Percentiles rank a stretch among this genome's conserved stretches.
Conservation (phyloP, 1,140 invertebrate species). For the Drosophila bifasciata region DNA sequence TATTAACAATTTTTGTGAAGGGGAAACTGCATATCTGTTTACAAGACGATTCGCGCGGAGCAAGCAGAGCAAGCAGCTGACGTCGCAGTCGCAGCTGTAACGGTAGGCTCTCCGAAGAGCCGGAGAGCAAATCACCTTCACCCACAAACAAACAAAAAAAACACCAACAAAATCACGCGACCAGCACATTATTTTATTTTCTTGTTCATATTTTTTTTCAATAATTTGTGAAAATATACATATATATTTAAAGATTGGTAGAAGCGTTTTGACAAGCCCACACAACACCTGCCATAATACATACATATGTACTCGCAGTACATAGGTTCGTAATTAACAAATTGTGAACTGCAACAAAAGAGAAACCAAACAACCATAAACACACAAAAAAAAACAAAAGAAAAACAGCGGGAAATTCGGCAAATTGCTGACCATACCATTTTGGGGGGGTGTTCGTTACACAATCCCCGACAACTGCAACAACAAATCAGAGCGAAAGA, state of each 20-base stretch:
- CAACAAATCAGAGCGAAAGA: slow-evolving; percentile 21
- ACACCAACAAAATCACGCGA: slow-evolving; percentile 32
- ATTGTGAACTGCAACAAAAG: slow-evolving; percentile 5
- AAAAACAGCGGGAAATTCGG: slow-evolving; percentile 28
- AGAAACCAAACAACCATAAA: slow-evolving; percentile 6
- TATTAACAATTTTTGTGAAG: slow-evolving; percentile 15
- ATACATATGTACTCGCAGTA: too few relatives aligned
- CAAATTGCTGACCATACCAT: not conserved
- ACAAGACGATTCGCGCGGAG: slow-evolving; percentile 5
- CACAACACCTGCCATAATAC: too few relatives aligned
- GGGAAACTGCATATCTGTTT: slow-evolving; percentile 32
- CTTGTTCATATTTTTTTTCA: too few relatives aligned
- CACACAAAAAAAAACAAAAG: slow-evolving; percentile 30
- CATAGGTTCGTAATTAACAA: too few relatives aligned
- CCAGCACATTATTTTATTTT: slow-evolving; percentile 1
- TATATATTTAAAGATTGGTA: too few relatives aligned
- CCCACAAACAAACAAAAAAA: too few relatives aligned
- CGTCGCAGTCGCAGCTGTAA: slow-evolving; percentile 31
- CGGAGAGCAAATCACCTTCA: slow-evolving; percentile 5
- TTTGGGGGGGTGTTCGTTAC: slow-evolving; percentile 13
- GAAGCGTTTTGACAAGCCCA: too few relatives aligned
- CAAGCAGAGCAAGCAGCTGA: slow-evolving; percentile 24
- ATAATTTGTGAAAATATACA: too few relatives aligned
- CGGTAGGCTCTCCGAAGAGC: slow-evolving; percentile 12
- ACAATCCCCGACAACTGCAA: slow-evolving; percentile 27